Base-by-base conservation (phyloP, 2,797 vertebrate genomes). In the Danio kyathit region DNA sequence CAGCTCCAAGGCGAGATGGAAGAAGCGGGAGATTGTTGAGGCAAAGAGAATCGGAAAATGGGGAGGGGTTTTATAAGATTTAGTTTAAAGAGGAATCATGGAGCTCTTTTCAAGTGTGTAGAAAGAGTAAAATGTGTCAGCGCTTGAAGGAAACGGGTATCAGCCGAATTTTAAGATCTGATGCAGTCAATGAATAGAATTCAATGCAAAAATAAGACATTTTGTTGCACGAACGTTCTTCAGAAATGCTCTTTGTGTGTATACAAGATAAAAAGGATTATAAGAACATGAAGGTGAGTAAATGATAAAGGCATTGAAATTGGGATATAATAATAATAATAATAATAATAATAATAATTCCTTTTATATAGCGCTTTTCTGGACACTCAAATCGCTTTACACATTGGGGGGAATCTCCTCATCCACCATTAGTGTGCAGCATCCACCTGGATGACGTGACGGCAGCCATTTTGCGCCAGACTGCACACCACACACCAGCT, bases 1-100 rank as follows among this genome's bases (percentile, higher is more conserved):
- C 73, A 90, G 82, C 83, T 79, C 40, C 69, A 38, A 73, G 61
- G 59, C 40, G 70, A 83, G 74, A 82, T 69, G 61, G 49, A 79
- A 56, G 49, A 74, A 57, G 51, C 60, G 46, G 71, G 29, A 60
- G 60, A 63, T 69, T 54, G 76, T 54, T 49, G 43, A 67, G 56
- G 51, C 48, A 78, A 56, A 78, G 67, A 59, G 64, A 79, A 61
- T 78, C n/a, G 7, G 65, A 63, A 48, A 17, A 75, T 54, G 59
- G 40, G 67, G 59, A 64, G 49, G 48, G 78, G 40, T 29, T 80
- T n/a, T 56, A 56, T 73, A 46, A 63, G 69, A 19, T 80, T 73
- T 65, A 46, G 17, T 65, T 64, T 63, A 73, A 64, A 64, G 78
- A 64, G 49, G 49, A 64, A 64, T 56, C 48, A 48, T 46, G 64